A percentile compares a stretch with the other conserved stretches of the same genome.
Evolutionary conservation across 2,113 vertebrate species (phyloP).

Genomic region (Equus quagga): DNA sequence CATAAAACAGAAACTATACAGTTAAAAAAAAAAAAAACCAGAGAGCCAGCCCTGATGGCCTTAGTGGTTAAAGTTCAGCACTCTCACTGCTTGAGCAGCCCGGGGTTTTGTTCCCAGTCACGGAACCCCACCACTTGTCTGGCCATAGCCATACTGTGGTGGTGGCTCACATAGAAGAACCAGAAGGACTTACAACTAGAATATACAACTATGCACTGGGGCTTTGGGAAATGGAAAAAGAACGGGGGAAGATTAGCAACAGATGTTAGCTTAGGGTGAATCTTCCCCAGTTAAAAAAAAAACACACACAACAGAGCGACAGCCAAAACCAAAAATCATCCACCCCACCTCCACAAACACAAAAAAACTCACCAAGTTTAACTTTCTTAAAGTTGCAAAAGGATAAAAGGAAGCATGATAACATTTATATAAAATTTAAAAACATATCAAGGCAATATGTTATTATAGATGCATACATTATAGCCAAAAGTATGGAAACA

Average conservation of each 20-base stretch:
- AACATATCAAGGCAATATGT: not conserved
- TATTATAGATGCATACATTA: not conserved
- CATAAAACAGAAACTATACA: not conserved
- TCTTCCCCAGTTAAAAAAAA: not conserved
- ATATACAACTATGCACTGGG: no score
- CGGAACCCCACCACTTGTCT: no score
- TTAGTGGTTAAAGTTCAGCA: no score
- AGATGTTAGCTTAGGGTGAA: no score
- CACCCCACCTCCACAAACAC: not conserved
- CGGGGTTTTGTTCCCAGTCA: no score
- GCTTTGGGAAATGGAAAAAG: no score
- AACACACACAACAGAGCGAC: not conserved
- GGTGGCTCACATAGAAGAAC: no score
- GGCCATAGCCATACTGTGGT: no score
- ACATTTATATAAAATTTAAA: conserved; percentile 16
- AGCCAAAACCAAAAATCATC: not conserved
- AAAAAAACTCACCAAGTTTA: not conserved
- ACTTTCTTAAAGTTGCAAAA: conserved; percentile 30
- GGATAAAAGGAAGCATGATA: not conserved
- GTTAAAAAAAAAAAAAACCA: not conserved
- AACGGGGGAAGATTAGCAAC: no score
- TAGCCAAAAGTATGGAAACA: not conserved
- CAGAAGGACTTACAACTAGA: no score
- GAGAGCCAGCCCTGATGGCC: not conserved
- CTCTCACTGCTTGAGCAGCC: no score